Base-by-base conservation (phyloP, 1,140 invertebrate species). In the Drosophila saltans region DNA sequence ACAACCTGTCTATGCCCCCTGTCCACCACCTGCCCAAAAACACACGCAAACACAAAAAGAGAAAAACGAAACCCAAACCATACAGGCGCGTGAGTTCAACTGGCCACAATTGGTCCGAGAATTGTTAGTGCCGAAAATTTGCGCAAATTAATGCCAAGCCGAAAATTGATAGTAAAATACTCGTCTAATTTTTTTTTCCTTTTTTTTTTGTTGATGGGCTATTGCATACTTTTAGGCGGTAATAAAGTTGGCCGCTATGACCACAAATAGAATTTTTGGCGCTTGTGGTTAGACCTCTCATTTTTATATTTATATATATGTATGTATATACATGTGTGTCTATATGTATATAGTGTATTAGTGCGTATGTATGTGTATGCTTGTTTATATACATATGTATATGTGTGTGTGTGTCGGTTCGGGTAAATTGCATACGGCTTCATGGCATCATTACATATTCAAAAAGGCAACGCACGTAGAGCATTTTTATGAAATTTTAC, bases 401-500 rank as follows among this genome's bases (percentile, higher is more conserved):
- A 63, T 48, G 59, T 40, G 57, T 67, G 66, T 65, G 65, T 57
- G 58, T 66, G 69, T 80, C 75, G 74, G 78, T 69, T 78, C 81
- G 78, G 45, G 55, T 45, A 85, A 85, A 85, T 86, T 85, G 78
- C 82, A 85, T 71, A 86, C 67, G 79, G 45, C 71, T 81, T 71
- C 70, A 65, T 75, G 67, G 81, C 71, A 70, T 85, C 81, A 85
- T 85, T 85, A 81, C 75, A 86, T 86, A 85, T 85, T 85, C 81
- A 85, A 86, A 84, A 86, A 81, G 81, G 82, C 82, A 81, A 65
- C 81, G 78, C 81, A 85, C 82, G 82, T 86, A 81, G 74, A 61
- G 65, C 55, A 78, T 78, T 85, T 86, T 86, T 85, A 81, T 85
- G 78, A 85, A 86, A 84, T 86, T 84, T 84, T 86, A 84, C 81